Conservation (phyloP, 2,113 vertebrate species). For the Capreolus pygargus region DNA sequence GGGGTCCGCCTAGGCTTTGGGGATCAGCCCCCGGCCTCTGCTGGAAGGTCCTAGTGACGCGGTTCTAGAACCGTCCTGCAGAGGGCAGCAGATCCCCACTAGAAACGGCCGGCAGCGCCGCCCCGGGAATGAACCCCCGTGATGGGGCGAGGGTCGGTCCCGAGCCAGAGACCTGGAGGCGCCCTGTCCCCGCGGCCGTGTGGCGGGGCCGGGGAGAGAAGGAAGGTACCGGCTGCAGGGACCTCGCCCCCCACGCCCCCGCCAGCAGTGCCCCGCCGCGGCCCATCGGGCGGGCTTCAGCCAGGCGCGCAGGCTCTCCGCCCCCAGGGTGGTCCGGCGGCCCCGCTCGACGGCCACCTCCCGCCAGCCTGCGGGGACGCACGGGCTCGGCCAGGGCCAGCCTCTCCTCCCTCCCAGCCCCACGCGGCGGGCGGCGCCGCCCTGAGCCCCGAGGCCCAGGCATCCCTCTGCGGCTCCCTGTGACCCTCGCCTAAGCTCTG, state of each 20-base stretch:
- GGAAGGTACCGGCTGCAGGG: not conserved
- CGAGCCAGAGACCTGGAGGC: not conserved
- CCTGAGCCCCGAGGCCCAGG: not conserved
- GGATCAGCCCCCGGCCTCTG: not conserved
- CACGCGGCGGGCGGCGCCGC: fast-evolving
- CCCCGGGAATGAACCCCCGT: not conserved
- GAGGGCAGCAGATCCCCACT: slow-evolving; percentile 46
- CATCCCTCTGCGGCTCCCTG: not conserved
- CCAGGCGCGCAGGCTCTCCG: not conserved
- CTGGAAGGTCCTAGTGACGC: not conserved
- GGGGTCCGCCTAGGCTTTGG: not conserved
- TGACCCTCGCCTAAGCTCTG: not conserved
- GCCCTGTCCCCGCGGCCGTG: not conserved
- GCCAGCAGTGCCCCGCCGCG: fast-evolving
- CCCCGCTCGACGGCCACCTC: fast-evolving
- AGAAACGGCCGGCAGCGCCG: not conserved
- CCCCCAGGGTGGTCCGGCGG: not conserved
- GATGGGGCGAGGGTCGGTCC: fast-evolving
- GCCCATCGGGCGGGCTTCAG: not conserved
- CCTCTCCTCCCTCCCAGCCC: no score
- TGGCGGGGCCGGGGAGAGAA: not conserved
- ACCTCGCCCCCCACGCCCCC: no score
- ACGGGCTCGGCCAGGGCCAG: not conserved
- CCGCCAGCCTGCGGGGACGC: not conserved
- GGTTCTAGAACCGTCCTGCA: slow-evolving; percentile 1